Evolutionary conservation across 2,797 vertebrate genomes (phyloP), one percentile per base, ranked within the genome.

Genomic region (Otolemur crassicaudatus): DNA sequence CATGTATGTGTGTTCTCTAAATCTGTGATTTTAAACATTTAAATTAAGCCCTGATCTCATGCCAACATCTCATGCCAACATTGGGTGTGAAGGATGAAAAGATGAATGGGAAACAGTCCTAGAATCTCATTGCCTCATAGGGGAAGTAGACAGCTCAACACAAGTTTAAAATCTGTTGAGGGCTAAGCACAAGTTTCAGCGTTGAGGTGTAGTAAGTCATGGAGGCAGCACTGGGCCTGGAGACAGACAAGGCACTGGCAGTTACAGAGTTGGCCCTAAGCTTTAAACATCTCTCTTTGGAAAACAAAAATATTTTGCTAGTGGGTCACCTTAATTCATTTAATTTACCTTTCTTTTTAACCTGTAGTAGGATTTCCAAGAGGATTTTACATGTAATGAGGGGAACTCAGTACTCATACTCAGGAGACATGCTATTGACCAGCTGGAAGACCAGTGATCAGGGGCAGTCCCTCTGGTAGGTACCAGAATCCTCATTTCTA

Each of bases 21-120:
- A 23, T 22, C 40, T 90, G 14, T 56, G 76, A 37, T 80, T 94
- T 82, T 72, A 61, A 43, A 37, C 12, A 73, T 67, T 94, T 81
- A 43, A 84, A 40, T 40, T 80, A 89, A 97, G 17, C 25, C 8
- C 14, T 46, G n/a, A 65, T 9, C 25, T 86, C 40, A 56, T 63
- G 43, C 25, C 46, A 37, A 53, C 49, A 53, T 53, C 49, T 53
- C 49, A 53, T 53, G 49, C 49, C 49, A 61, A 77, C 20, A 58
- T 2, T 63, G 56, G 20, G 16, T 81, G 9, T 56, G 37, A 37
- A 53, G 23, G 29, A 25, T 72, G 25, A 27, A 82, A 11, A 94
- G 63, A 23, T 9, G n/a, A 73, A 22, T 10, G 17, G 56, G 43
- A 80, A 6, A 49, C 13, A 34, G 22, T 65, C 8, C 13, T 27